These are phyloP conservation scores for Orgyia antiqua DNA, from an alignment of 2,888 invertebrate species.

Conservation along the genomic window DNA sequence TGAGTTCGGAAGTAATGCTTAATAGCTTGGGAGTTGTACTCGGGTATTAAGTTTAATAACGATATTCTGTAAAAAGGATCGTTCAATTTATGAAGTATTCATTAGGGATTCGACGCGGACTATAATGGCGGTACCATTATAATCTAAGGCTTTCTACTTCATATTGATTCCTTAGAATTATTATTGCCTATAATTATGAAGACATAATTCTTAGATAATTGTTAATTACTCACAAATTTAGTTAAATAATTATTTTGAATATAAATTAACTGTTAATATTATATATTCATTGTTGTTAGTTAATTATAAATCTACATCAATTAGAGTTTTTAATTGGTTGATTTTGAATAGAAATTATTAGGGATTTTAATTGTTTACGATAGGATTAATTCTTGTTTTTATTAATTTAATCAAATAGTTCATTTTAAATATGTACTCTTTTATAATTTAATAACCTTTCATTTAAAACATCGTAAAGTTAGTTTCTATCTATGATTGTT, in stretches of 20 bases:
- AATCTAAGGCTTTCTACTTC: slow-evolving; percentile 16
- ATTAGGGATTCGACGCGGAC: slow-evolving; percentile 62
- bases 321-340: too few species aligned
- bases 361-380: too few species aligned
- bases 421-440: slow-evolving; percentile 1
- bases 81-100: slow-evolving; percentile 46
- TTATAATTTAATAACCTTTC: too few species aligned
- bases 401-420: neutral
- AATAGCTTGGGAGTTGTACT: slow-evolving; percentile 36
- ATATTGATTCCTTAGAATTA: slow-evolving; percentile 3
- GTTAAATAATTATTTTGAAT: neutral
- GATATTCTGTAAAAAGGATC: slow-evolving; percentile 37
- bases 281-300: neutral
- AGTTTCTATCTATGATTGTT: too few species aligned
- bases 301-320: neutral
- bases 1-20: slow-evolving; percentile 44
- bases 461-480: too few species aligned
- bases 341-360: too few species aligned
- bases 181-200: slow-evolving; percentile 8
- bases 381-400: too few species aligned
- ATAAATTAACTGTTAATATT: neutral
- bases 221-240: neutral
- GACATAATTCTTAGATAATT: slow-evolving; percentile 7
- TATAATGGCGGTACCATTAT: slow-evolving; percentile 34
- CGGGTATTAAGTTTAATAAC: slow-evolving; percentile 36